Conservation (phyloP, 37 sponge, comb jelly and placozoan species). For the Aplysina aerophoba region DNA sequence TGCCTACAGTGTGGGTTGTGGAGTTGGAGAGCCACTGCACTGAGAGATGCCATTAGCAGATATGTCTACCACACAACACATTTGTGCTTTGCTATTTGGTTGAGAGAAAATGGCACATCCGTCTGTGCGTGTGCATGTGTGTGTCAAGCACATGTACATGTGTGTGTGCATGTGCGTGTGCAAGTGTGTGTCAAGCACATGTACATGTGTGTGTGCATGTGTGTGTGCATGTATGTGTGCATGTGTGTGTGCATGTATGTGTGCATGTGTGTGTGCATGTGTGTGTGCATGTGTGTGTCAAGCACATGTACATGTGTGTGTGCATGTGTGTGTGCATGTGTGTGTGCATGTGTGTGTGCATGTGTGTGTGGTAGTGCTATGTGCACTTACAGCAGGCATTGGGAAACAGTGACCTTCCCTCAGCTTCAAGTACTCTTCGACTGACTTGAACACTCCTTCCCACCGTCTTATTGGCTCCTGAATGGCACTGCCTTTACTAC, state of each 20-base stretch:
- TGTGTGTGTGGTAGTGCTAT: neutral
- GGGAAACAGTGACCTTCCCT: neutral
- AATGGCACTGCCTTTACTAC: neutral
- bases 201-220: neutral
- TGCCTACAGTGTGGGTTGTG: no score
- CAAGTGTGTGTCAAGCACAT: neutral
- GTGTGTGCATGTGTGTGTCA: neutral
- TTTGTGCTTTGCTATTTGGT: no score
- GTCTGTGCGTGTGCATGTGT: neutral
- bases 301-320: neutral
- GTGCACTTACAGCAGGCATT: no score
- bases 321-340: neutral
- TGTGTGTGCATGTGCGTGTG: no score
- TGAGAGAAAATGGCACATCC: no score
- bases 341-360: neutral
- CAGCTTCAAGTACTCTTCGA: neutral
- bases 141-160: neutral
- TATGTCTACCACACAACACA: no score
- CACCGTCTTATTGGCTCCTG: neutral
- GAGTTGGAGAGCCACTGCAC: no score
- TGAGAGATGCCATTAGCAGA: no score
- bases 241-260: slow-evolving; percentile 28
- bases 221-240: neutral
- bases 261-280: neutral
- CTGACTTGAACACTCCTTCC: neutral